These are phyloP conservation scores for Mesocricetus auratus DNA, from an alignment of 2,113 vertebrate species.

Conservation along the genomic window DNA sequence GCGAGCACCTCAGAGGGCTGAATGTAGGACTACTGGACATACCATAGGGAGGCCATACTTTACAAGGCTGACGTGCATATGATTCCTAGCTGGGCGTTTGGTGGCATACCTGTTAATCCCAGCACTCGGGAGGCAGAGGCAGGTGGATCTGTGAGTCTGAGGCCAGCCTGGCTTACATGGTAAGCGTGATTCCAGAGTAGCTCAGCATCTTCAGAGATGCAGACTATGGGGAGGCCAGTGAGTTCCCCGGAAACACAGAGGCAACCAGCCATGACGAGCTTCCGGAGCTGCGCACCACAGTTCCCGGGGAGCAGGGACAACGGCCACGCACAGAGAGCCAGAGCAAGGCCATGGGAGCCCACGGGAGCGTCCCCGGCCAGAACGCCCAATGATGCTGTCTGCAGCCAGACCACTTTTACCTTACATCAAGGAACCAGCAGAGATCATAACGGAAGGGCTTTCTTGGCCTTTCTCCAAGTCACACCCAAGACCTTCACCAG, in stretches of 20 bases:
- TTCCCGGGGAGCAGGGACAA: background rate
- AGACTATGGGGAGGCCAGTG: background rate
- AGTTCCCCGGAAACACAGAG: background rate
- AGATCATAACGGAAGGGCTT: background rate
- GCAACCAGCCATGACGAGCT: background rate
- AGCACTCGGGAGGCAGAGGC: background rate
- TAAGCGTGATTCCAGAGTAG: background rate
- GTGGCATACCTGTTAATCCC: background rate
- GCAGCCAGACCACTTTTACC: background rate
- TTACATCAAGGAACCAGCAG: background rate
- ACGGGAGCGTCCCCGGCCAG: background rate
- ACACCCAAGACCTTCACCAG: background rate
- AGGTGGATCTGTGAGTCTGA: background rate
- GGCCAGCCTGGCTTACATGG: background rate
- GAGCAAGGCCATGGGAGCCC: background rate
- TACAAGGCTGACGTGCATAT: background rate
- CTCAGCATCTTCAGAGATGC: background rate
- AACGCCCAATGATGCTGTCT: background rate
- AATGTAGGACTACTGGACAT: background rate
- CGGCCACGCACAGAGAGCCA: too few relatives aligned
- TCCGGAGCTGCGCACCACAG: fast-evolving
- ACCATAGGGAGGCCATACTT: background rate
- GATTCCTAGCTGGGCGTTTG: background rate
- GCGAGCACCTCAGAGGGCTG: background rate
- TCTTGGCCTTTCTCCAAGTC: background rate